A percentile compares a stretch with the other conserved stretches of the same genome.
phyloP scores from a whole-genome alignment of 2,797 vertebrate species.

The Lagocephalus sceleratus region DNA sequence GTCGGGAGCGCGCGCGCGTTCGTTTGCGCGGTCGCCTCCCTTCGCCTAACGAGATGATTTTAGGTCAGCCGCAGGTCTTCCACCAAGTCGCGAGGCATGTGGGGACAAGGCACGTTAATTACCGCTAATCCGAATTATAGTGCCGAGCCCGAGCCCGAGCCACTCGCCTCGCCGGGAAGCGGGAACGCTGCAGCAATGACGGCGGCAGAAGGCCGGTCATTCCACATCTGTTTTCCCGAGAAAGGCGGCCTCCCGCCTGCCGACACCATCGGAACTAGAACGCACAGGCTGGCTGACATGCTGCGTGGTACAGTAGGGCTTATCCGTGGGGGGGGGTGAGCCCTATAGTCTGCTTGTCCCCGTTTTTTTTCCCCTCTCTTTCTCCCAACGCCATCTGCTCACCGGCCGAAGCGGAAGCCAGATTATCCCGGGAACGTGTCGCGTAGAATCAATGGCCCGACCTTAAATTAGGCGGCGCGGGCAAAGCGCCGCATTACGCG shows the following conservation, averaged over 20 bases:
- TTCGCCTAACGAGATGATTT: slow-evolving; percentile 17
- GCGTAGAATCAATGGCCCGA: slow-evolving; percentile 53
- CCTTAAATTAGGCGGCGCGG: neutral
- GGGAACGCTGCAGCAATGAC: slow-evolving; percentile 17
- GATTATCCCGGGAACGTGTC: slow-evolving; percentile 69
- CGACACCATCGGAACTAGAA: slow-evolving; percentile 20
- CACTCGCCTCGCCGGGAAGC: no score
- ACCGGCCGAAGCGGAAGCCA: slow-evolving; percentile 65
- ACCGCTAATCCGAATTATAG: slow-evolving; percentile 49
- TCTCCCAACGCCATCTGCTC: slow-evolving; percentile 68
- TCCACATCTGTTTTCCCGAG: slow-evolving; percentile 2
- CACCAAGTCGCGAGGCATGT: slow-evolving; percentile 33
- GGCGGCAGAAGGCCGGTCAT: slow-evolving; percentile 6
- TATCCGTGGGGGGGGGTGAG: slow-evolving; percentile 65
- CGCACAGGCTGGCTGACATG: slow-evolving; percentile 28
- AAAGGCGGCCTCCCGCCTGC: neutral
- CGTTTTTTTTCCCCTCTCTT: slow-evolving; percentile 40
- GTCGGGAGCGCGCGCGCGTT: no score
- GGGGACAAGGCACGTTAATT: slow-evolving; percentile 43
- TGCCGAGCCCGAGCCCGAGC: no score
- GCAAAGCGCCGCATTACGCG: neutral
- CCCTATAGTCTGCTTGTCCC: slow-evolving; percentile 56
- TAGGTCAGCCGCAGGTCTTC: neutral
- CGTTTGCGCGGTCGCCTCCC: slow-evolving; percentile 1
- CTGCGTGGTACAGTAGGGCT: slow-evolving; percentile 55